A percentile compares a stretch with the other conserved stretches of the same genome.
These are phyloP conservation scores for Pagrus major DNA, from an alignment of 2,113 vertebrate genomes.

Conservation along the genomic window DNA sequence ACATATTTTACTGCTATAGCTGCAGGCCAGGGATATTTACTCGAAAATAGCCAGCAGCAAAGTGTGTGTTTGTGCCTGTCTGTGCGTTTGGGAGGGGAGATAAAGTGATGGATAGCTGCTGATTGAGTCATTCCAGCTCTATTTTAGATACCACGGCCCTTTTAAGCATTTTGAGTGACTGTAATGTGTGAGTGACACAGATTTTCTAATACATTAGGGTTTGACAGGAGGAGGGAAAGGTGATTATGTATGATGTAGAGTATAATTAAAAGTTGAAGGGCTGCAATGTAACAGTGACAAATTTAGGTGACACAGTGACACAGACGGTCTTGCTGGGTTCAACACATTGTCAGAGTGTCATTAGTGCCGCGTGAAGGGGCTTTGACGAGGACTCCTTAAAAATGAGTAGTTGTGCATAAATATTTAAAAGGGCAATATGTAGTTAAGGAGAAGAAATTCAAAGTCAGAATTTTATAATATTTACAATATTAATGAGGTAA, in stretches of 20 bases:
- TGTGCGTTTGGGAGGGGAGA: background rate
- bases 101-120: background rate
- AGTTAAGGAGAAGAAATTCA: too few species aligned
- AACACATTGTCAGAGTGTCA: conserved; percentile 27
- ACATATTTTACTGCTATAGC: conserved; percentile 6
- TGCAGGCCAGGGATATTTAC: background rate
- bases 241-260: conserved; percentile 30
- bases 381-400: conserved; percentile 7
- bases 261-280: conserved; percentile 47
- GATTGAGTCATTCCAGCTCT: conserved; percentile 4
- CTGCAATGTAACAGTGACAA: conserved; percentile 21
- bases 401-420: background rate
- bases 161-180: conserved; percentile 8
- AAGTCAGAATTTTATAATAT: too few species aligned
- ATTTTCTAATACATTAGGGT: conserved; percentile 2
- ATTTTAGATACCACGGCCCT: background rate
- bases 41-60: background rate
- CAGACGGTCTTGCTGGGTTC: conserved; percentile 8
- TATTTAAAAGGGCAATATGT: too few species aligned
- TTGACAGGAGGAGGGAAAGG: background rate
- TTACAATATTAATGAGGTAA: too few species aligned
- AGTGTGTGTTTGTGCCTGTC: background rate
- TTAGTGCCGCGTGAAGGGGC: conserved; percentile 16
- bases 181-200: conserved; percentile 9
- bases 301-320: conserved; percentile 39